phyloP scores from a whole-genome alignment of 2,888 invertebrate genomes.

The Drosophila anomalata region DNA sequence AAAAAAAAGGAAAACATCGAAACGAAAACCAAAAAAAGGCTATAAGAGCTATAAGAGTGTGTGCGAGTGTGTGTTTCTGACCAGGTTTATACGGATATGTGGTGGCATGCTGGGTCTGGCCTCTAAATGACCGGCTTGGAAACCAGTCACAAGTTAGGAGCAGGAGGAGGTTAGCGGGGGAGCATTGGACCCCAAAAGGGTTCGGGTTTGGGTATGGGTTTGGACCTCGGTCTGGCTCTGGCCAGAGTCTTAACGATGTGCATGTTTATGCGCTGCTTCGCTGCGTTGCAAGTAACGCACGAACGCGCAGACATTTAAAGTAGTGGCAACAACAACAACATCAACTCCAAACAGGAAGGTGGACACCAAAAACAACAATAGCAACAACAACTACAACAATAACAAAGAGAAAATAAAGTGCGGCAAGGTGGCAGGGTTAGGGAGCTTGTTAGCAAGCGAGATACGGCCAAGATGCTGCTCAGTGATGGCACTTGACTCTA shows the following conservation, averaged over 20 bases:
- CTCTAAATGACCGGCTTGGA: slow-evolving; percentile 58
- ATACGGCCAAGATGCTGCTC: slow-evolving; percentile 45
- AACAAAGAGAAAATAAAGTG: slow-evolving; percentile 1
- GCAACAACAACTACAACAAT: slow-evolving; percentile 1
- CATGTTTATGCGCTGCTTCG: slow-evolving; percentile 60
- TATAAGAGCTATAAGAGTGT: slow-evolving; percentile 1
- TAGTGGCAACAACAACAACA: slow-evolving; percentile 43
- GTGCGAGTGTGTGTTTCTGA: slow-evolving; percentile 15
- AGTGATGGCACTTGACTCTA: slow-evolving; percentile 20
- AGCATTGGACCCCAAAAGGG: slow-evolving; percentile 28
- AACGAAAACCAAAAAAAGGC: slow-evolving; percentile 12
- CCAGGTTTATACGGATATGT: slow-evolving; percentile 35
- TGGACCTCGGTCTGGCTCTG: slow-evolving; percentile 27
- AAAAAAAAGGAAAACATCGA: slow-evolving; percentile 18
- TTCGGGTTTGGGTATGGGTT: slow-evolving; percentile 38
- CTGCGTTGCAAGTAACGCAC: slow-evolving; percentile 50
- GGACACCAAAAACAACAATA: slow-evolving; percentile 10
- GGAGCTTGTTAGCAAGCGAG: slow-evolving; percentile 67
- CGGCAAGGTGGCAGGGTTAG: slow-evolving; percentile 7
- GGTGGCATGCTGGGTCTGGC: slow-evolving; percentile 50
- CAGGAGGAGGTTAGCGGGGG: not conserved
- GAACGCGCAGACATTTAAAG: slow-evolving; percentile 63
- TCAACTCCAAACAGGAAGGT: slow-evolving; percentile 22
- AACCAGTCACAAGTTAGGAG: slow-evolving; percentile 51
- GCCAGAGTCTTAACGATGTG: slow-evolving; percentile 63